Percentiles rank a stretch among this genome's conserved stretches.
These are phyloP conservation scores for Crypturellus tataupa DNA, from an alignment of 2,797 vertebrate species.

Conservation along the genomic window DNA sequence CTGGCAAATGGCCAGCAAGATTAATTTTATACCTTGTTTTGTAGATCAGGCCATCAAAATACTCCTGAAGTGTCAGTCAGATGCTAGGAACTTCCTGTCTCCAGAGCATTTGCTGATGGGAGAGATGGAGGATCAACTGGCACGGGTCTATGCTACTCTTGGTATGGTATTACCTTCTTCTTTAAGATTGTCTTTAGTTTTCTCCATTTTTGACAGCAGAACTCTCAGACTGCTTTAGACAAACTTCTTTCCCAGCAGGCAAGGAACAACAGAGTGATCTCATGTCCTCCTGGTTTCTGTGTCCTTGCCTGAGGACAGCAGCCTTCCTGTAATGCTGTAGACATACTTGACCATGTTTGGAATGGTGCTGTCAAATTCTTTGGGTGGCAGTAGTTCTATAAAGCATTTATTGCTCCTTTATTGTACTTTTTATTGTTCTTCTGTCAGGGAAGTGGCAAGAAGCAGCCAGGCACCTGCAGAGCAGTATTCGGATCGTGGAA, in stretches of 20 bases:
- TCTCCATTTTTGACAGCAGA: not conserved
- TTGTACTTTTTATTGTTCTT: not conserved
- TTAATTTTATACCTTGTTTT: conserved; percentile 11
- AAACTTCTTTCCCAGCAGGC: not conserved
- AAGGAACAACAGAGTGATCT: not conserved
- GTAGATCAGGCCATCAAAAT: conserved; percentile 83
- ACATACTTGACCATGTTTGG: not conserved
- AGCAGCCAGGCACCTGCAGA: conserved; percentile 87
- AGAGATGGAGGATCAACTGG: conserved; percentile 87
- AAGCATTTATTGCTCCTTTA: not conserved
- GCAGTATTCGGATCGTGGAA: conserved; percentile 82
- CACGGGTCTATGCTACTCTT: conserved; percentile 86
- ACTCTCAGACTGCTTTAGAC: not conserved
- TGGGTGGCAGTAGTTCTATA: not conserved
- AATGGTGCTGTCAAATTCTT: not conserved
- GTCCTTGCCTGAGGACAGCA: conserved; percentile 16
- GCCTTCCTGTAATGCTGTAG: not conserved
- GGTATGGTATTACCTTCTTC: conserved; percentile 79
- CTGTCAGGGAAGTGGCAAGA: conserved; percentile 88
- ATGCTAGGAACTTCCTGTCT: conserved; percentile 82
- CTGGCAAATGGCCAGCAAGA: not conserved
- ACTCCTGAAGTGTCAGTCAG: conserved; percentile 76
- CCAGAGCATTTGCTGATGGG: conserved; percentile 87
- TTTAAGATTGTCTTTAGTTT: not conserved
- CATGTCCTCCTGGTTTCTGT: not conserved